Evolutionary conservation across 1,140 invertebrate species (phyloP).

Genomic region (Eciton burchellii): DNA sequence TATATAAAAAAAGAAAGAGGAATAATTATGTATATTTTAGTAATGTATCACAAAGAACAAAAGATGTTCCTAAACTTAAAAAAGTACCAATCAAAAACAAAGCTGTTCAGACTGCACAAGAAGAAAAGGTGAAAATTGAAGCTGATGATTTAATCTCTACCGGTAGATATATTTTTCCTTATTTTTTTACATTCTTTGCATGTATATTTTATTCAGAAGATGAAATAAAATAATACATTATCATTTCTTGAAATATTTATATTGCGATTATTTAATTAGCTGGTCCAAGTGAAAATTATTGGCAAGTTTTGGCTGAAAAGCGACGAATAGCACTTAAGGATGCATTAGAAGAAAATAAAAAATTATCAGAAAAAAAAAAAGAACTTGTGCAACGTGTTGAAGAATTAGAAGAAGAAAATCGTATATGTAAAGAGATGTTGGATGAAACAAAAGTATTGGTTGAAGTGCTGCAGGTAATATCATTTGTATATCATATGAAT

Average conservation of each 20-base stretch:
- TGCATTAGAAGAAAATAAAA: constrained; percentile 88
- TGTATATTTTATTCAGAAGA: neutral
- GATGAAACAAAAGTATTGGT: constrained; percentile 88
- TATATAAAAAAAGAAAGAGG: neutral
- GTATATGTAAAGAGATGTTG: constrained; percentile 88
- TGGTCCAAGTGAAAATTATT: constrained; percentile 89
- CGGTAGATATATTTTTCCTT: constrained; percentile 64
- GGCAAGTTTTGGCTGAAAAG: constrained; percentile 89
- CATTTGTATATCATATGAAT: neutral
- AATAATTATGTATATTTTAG: constrained; percentile 56
- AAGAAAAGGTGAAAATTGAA: constrained; percentile 85
- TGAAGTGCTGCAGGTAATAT: constrained; percentile 88
- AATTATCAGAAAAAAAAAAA: constrained; percentile 76
- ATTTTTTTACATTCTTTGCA: neutral
- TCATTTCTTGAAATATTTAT: neutral
- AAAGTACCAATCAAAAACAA: constrained; percentile 84
- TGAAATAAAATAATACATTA: neutral
- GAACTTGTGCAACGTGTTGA: constrained; percentile 83
- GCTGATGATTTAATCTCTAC: constrained; percentile 88
- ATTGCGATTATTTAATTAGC: constrained; percentile 69
- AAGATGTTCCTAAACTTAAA: constrained; percentile 74
- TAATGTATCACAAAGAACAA: constrained; percentile 72
- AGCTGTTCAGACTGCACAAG: constrained; percentile 85
- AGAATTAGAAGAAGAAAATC: constrained; percentile 88
- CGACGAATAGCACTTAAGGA: constrained; percentile 88